These are phyloP conservation scores for Folsomia manolachei DNA, from an alignment of 2,888 invertebrate genomes.

Conservation along the genomic window DNA sequence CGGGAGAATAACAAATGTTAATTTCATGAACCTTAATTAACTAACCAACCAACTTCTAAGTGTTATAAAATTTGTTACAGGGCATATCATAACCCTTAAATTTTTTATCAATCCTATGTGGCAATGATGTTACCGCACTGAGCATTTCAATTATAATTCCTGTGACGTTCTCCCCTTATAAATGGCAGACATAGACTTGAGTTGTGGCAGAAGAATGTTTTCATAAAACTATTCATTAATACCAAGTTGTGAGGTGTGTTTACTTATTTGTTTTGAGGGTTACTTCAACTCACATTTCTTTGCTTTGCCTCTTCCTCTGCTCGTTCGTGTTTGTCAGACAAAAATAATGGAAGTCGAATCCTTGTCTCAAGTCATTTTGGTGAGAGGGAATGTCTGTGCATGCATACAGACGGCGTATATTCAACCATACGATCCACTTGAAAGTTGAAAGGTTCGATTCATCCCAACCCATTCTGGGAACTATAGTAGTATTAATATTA, in stretches of 20 bases:
- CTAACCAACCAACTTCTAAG: no score
- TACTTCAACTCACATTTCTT: background rate
- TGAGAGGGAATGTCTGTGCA: background rate
- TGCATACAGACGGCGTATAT: background rate
- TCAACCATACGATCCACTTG: background rate
- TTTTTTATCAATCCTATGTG: no score
- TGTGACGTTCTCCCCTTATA: no score
- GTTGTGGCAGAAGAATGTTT: background rate
- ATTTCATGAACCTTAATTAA: no score
- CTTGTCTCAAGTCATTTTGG: background rate
- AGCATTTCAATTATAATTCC: no score
- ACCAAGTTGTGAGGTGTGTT: background rate
- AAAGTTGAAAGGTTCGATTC: background rate
- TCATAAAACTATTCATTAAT: background rate
- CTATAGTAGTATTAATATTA: no score
- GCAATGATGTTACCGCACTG: no score
- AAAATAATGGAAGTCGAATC: slow-evolving; percentile 8
- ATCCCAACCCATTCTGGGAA: background rate
- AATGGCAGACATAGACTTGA: no score
- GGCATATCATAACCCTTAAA: no score
- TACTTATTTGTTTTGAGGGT: slow-evolving; percentile 6
- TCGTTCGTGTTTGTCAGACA: slow-evolving; percentile 4
- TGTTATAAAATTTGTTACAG: no score
- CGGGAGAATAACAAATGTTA: no score
- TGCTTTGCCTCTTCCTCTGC: background rate